Percentiles rank a stretch among this genome's conserved stretches.
phyloP scores from a whole-genome alignment of 2,113 vertebrate species.

The Ceratotherium simum region DNA sequence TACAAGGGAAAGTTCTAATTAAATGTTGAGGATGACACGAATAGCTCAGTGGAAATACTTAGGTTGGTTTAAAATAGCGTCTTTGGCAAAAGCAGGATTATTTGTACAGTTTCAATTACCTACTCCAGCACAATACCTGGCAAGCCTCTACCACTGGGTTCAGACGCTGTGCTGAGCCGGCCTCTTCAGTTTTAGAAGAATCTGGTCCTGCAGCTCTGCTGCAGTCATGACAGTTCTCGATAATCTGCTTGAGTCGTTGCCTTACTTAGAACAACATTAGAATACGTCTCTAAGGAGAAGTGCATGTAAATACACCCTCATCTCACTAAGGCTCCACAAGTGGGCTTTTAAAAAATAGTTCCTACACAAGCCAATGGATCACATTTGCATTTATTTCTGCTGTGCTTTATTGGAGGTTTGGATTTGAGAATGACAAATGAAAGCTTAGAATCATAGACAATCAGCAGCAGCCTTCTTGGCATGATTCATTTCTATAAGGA shows the following conservation, averaged over 20 bases:
- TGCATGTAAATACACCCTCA: background rate
- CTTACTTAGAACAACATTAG: background rate
- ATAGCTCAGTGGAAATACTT: background rate
- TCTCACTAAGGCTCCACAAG: background rate
- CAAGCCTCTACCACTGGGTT: background rate
- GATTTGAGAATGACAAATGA: background rate
- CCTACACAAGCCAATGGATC: background rate
- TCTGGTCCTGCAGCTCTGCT: background rate
- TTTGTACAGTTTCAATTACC: background rate
- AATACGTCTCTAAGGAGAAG: background rate
- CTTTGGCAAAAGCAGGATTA: slow-evolving; percentile 25
- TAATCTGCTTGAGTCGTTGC: background rate
- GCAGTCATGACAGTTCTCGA: background rate
- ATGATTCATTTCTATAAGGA: background rate
- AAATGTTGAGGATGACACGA: background rate
- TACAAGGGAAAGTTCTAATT: background rate
- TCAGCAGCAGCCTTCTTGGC: background rate
- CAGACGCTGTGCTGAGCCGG: background rate
- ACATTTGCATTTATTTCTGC: background rate
- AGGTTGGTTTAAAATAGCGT: slow-evolving; percentile 10
- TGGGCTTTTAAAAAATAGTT: background rate
- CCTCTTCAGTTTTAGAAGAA: background rate
- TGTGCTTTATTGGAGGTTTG: background rate
- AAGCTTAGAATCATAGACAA: background rate
- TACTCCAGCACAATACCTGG: background rate